Evolutionary conservation across 2,797 vertebrate genomes (phyloP).

Genomic region (Pangasius sanitwongsei): DNA sequence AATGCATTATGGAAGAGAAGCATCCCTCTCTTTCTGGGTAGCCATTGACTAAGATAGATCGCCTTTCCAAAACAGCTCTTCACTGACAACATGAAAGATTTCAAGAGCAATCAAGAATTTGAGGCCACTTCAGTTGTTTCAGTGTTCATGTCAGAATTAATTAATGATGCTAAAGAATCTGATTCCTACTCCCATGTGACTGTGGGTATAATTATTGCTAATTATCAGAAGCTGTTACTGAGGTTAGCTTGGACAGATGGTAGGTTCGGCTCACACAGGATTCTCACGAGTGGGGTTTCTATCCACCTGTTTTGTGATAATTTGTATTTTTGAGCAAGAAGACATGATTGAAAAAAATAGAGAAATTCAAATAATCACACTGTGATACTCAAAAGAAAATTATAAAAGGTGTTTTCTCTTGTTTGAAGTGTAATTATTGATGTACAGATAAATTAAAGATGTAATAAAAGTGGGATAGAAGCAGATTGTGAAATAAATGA

Average conservation of each 20-base stretch:
- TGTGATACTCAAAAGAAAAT: too few relatives aligned
- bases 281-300: neutral
- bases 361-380: too few relatives aligned
- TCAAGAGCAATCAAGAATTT: neutral
- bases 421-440: too few relatives aligned
- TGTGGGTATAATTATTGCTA: constrained; percentile 29
- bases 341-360: neutral
- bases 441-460: too few relatives aligned
- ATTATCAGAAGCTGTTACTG: constrained; percentile 31
- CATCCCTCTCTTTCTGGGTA: neutral
- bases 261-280: neutral
- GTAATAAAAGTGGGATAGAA: too few relatives aligned
- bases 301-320: neutral
- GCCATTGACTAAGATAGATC: neutral
- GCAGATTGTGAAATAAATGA: too few relatives aligned
- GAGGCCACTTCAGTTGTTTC: neutral
- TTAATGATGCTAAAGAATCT: constrained; percentile 10
- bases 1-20: neutral
- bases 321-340: neutral
- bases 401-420: too few relatives aligned
- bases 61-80: neutral
- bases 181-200: neutral
- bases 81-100: constrained; percentile 11
- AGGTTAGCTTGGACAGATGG: constrained; percentile 34
- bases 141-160: constrained; percentile 14